Evolutionary conservation across 1,140 invertebrate genomes (phyloP).

Genomic region (Pararge aegeria): DNA sequence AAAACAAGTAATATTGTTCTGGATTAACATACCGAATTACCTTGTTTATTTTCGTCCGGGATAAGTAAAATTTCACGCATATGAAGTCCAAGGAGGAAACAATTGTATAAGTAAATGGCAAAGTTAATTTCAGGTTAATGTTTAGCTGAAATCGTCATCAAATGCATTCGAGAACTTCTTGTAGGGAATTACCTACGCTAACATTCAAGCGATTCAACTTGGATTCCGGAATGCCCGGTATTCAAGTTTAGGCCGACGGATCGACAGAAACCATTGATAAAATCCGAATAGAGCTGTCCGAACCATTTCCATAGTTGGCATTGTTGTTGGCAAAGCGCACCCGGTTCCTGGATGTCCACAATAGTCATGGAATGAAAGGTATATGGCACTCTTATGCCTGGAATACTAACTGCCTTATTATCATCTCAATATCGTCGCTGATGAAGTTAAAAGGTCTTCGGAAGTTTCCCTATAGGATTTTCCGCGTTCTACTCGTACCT

Average conservation of each 20-base stretch:
- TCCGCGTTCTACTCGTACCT: too few relatives aligned
- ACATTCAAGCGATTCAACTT: neutral
- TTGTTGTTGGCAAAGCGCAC: neutral
- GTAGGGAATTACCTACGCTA: neutral
- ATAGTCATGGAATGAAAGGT: neutral
- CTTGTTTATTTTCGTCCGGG: too few relatives aligned
- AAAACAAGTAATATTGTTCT: too few relatives aligned
- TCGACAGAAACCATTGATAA: conserved; percentile 57
- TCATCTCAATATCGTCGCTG: conserved; percentile 59
- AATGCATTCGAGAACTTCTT: neutral
- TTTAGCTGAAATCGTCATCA: too few relatives aligned
- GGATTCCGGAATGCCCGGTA: neutral
- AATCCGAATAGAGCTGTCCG: conserved; percentile 53
- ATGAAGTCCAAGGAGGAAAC: too few relatives aligned
- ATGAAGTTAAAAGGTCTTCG: conserved; percentile 39
- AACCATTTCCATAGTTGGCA: conserved; percentile 57
- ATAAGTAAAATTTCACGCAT: too few relatives aligned
- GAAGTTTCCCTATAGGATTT: conserved; percentile 28
- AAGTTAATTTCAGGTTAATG: too few relatives aligned
- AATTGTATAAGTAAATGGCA: too few relatives aligned
- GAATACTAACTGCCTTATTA: conserved; percentile 72
- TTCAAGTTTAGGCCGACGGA: conserved; percentile 23
- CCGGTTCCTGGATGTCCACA: neutral
- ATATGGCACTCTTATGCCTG: conserved; percentile 42
- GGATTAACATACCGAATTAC: too few relatives aligned